Percentiles rank a stretch among this genome's conserved stretches.
phyloP scores from a whole-genome alignment of 1,140 invertebrate species.

The Halesus radiatus region DNA sequence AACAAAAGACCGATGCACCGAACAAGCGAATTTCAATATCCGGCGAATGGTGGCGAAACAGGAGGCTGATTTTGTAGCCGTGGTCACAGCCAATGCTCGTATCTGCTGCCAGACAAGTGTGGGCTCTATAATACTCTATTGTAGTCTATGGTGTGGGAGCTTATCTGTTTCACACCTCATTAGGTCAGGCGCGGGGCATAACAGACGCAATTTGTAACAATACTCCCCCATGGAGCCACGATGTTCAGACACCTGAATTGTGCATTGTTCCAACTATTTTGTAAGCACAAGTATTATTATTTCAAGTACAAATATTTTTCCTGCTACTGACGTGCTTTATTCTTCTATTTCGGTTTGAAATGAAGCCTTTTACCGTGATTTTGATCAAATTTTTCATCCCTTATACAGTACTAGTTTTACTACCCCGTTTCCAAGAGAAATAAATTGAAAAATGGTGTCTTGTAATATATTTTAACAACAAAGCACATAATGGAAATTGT shows the following conservation, averaged over 20 bases:
- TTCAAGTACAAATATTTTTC: no score
- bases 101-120: background rate
- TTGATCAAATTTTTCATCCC: no score
- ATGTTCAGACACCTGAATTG: constrained; percentile 12
- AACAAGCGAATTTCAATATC: constrained; percentile 34
- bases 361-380: no score
- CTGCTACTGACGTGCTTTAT: no score
- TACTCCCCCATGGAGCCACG: constrained; percentile 57
- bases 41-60: background rate
- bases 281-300: no score
- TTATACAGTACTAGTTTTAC: no score
- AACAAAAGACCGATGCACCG: constrained; percentile 24
- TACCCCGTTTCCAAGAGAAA: no score
- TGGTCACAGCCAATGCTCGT: background rate
- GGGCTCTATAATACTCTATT: background rate
- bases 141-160: constrained; percentile 45
- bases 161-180: constrained; percentile 71
- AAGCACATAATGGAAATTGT: no score
- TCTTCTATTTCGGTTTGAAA: no score
- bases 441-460: no score
- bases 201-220: constrained; percentile 69
- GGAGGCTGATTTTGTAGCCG: background rate
- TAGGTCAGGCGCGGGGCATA: constrained; percentile 64
- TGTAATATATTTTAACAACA: no score
- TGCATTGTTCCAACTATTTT: constrained; percentile 13